A percentile compares a stretch with the other conserved stretches of the same genome.
These are phyloP conservation scores for Platorchestia sp. DNA, from an alignment of 1,140 invertebrate species.

Conservation along the genomic window DNA sequence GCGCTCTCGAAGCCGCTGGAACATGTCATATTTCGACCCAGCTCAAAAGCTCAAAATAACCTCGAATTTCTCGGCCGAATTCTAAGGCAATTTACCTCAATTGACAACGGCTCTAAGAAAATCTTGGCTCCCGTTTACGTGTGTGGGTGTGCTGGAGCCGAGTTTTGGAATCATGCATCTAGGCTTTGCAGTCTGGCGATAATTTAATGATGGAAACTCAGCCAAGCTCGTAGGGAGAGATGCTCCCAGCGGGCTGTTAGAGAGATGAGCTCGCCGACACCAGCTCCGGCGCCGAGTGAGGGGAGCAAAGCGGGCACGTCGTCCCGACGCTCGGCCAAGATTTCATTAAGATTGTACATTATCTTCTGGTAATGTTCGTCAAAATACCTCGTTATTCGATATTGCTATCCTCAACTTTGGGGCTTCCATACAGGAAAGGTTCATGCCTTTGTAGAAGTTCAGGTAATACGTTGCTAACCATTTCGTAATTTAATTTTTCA, in stretches of 20 bases:
- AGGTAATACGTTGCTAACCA: neutral
- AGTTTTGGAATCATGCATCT: slow-evolving; percentile 19
- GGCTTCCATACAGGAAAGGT: neutral
- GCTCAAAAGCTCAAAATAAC: neutral
- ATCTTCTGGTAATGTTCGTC: neutral
- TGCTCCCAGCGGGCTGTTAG: neutral
- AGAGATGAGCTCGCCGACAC: neutral
- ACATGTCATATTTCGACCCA: neutral
- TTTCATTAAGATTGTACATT: neutral
- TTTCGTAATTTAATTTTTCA: neutral
- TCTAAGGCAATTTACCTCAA: slow-evolving; percentile 52
- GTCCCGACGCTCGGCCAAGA: neutral
- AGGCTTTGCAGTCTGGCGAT: slow-evolving; percentile 15
- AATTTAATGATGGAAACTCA: slow-evolving; percentile 42
- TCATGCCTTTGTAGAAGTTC: neutral
- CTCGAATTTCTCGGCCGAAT: slow-evolving; percentile 4
- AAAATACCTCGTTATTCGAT: neutral
- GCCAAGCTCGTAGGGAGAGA: neutral
- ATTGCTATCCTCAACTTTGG: neutral
- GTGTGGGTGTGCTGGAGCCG: neutral
- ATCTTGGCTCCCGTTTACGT: neutral
- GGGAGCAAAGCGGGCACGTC: neutral
- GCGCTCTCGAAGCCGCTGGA: neutral
- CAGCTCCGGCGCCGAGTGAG: neutral
- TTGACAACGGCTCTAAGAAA: slow-evolving; percentile 30